Percentiles rank a stretch among this genome's conserved stretches.
Evolutionary conservation across 2,113 vertebrate species (phyloP).

Genomic region (Chroicocephalus ridibundus): DNA sequence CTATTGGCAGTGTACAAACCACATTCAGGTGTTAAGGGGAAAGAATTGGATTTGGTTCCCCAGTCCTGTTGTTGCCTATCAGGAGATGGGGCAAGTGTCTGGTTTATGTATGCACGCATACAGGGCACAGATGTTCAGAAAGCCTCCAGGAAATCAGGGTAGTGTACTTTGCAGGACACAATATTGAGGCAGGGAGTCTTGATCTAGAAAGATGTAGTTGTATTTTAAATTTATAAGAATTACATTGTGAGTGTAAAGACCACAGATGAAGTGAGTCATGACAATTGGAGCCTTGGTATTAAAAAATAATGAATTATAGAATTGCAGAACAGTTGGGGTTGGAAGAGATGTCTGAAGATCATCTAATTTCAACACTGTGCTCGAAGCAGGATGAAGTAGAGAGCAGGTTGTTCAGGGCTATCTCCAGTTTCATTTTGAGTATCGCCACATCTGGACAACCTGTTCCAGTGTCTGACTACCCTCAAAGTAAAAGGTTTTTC

Average conservation of each 20-base stretch:
- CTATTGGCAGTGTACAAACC: not conserved
- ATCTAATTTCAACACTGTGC: not conserved
- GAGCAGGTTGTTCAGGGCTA: not conserved
- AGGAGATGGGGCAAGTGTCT: not conserved
- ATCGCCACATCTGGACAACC: not conserved
- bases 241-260: not conserved
- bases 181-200: not conserved
- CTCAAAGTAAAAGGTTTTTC: not conserved
- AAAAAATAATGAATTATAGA: not conserved
- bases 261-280: not conserved
- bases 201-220: not conserved
- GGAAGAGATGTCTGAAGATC: not conserved
- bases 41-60: not conserved
- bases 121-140: not conserved
- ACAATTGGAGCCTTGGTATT: not conserved
- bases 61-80: not conserved
- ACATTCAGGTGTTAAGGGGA: not conserved
- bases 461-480: not conserved
- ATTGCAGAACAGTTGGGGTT: not conserved
- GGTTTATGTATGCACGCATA: not conserved
- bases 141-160: not conserved
- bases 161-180: not conserved
- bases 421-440: not conserved
- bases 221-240: not conserved
- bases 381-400: not conserved